Evolutionary conservation across 1,140 invertebrate species (phyloP).

Genomic region (Metaphire vulgaris): DNA sequence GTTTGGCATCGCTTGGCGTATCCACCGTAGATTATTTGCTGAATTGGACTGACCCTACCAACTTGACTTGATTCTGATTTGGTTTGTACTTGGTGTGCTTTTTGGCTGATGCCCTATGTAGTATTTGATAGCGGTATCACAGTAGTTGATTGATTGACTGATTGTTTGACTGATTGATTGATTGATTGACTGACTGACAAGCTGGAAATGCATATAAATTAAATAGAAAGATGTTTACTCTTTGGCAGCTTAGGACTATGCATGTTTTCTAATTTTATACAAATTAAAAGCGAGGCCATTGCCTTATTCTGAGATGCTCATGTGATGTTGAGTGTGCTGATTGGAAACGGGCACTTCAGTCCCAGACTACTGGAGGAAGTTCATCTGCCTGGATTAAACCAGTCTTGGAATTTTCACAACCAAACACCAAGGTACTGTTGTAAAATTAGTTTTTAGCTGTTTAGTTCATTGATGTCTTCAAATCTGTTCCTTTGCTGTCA

Average conservation of each 20-base stretch:
- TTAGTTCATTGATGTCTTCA: background rate
- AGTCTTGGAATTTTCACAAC: background rate
- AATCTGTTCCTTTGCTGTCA: background rate
- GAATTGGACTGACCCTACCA: no score
- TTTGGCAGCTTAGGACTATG: background rate
- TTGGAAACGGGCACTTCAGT: background rate
- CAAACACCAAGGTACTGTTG: background rate
- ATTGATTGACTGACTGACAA: background rate
- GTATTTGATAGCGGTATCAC: no score
- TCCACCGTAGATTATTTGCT: no score
- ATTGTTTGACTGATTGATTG: background rate
- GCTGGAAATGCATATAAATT: background rate
- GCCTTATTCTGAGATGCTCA: background rate
- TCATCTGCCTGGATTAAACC: background rate
- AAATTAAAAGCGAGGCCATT: background rate
- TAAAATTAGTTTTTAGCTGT: no score
- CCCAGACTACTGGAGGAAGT: background rate
- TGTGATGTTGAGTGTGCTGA: background rate
- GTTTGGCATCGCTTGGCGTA: no score
- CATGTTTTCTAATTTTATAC: no score
- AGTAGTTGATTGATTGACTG: no score
- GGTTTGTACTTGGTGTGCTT: no score
- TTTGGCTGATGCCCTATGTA: no score
- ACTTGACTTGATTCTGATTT: no score
- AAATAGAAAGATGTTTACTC: background rate